These are phyloP conservation scores for Zapornia atra DNA, from an alignment of 2,113 vertebrate species.

Conservation along the genomic window DNA sequence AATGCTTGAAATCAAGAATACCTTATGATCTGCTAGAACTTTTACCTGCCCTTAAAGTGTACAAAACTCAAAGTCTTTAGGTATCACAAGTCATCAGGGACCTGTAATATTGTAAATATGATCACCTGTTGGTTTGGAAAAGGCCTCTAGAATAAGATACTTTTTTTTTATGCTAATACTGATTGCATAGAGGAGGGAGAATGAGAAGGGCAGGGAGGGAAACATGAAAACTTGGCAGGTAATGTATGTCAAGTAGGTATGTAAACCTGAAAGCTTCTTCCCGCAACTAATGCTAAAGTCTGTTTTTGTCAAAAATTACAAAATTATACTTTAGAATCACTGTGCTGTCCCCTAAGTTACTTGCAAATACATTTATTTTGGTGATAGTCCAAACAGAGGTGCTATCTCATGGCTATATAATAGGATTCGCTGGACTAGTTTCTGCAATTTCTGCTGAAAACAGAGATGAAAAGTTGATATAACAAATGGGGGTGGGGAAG, in stretches of 20 bases:
- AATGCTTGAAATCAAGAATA: neutral
- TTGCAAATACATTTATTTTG: accelerated
- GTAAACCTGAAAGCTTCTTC: neutral
- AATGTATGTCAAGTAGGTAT: accelerated
- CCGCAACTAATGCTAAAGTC: neutral
- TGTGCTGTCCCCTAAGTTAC: neutral
- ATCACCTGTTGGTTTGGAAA: neutral
- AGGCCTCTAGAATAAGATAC: neutral
- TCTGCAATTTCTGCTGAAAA: neutral
- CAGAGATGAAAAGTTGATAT: neutral
- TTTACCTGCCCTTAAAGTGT: neutral
- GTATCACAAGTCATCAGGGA: neutral
- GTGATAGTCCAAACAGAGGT: neutral
- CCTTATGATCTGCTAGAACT: neutral
- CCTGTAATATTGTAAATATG: neutral
- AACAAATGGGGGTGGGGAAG: neutral
- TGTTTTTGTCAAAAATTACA: neutral
- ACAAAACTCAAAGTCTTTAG: neutral
- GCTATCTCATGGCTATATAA: neutral
- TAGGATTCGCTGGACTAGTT: neutral
- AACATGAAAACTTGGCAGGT: neutral
- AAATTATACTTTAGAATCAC: neutral
- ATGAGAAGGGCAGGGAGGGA: neutral
- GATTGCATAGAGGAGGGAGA: neutral
- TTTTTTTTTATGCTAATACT: neutral